phyloP scores from a whole-genome alignment of 2,113 vertebrate genomes.

The Xerus inauris region DNA sequence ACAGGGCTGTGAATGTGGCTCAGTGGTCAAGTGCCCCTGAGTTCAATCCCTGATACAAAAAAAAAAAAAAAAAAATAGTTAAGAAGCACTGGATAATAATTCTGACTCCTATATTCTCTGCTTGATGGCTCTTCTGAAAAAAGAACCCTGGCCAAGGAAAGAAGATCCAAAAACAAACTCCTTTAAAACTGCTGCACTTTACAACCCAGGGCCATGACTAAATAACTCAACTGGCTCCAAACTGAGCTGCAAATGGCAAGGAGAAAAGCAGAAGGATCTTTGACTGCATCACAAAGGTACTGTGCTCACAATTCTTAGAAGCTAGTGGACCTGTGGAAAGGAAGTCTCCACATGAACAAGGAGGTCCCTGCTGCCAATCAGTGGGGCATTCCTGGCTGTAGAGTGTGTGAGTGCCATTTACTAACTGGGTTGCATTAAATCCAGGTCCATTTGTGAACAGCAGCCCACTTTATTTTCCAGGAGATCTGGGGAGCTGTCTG shows the following conservation, averaged over 20 bases:
- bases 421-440: slow-evolving; percentile 61
- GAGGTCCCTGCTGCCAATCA: slow-evolving; percentile 52
- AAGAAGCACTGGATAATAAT: not conserved
- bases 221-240: slow-evolving; percentile 38
- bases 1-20: too few species aligned
- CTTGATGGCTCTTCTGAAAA: not conserved
- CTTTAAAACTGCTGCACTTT: not conserved
- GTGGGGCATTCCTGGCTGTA: not conserved
- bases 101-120: not conserved
- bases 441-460: slow-evolving; percentile 49
- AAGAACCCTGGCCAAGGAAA: not conserved
- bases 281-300: not conserved
- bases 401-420: slow-evolving; percentile 29
- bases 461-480: slow-evolving; percentile 39
- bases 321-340: not conserved
- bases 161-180: slow-evolving; percentile 30
- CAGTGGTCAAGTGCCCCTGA: too few species aligned
- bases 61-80: too few species aligned
- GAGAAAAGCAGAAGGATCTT: slow-evolving; percentile 30
- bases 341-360: slow-evolving; percentile 26
- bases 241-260: slow-evolving; percentile 24
- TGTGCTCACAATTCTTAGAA: slow-evolving; percentile 12
- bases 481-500: not conserved
- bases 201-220: not conserved
- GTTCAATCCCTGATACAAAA: too few species aligned